Percentiles rank a stretch among this genome's conserved stretches.
These are phyloP conservation scores for Poeciliopsis turrubarensis DNA, from an alignment of 2,113 vertebrate genomes.

Conservation along the genomic window DNA sequence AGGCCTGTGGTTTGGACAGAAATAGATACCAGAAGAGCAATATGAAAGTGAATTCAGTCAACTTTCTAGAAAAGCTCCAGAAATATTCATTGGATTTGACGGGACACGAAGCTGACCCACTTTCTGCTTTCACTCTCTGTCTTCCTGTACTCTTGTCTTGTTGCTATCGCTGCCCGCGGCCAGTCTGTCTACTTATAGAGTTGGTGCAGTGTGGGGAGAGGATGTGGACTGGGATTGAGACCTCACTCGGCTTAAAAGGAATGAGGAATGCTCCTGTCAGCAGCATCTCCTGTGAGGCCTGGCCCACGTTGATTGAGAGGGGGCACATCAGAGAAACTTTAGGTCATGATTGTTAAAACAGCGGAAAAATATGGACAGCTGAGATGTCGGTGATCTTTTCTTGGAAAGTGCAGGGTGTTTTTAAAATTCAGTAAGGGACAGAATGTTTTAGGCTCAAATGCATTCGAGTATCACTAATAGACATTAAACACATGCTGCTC, in stretches of 20 bases:
- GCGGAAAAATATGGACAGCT: constrained; percentile 10
- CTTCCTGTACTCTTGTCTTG: constrained; percentile 46
- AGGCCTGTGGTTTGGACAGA: constrained; percentile 42
- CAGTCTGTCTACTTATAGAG: constrained; percentile 58
- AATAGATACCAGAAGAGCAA: constrained; percentile 36
- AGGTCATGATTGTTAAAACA: constrained; percentile 47
- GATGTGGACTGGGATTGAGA: constrained; percentile 5
- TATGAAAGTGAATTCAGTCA: constrained; percentile 48
- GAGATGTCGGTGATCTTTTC: constrained; percentile 33
- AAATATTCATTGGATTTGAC: constrained; percentile 60
- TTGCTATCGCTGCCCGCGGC: constrained; percentile 47
- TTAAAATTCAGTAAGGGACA: background rate
- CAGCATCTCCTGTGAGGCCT: constrained; percentile 39
- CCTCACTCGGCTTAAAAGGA: constrained; percentile 30
- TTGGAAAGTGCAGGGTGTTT: constrained; percentile 7
- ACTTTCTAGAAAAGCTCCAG: constrained; percentile 43
- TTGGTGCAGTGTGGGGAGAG: constrained; percentile 24
- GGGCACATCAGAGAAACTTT: constrained; percentile 22
- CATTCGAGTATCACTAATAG: background rate
- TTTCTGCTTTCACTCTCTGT: constrained; percentile 38
- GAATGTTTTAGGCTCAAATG: background rate
- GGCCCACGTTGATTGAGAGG: constrained; percentile 39
- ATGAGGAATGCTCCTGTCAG: constrained; percentile 45
- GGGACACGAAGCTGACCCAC: constrained; percentile 67
- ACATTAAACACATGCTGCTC: background rate